Evolutionary conservation across 1,140 invertebrate genomes (phyloP).

Genomic region (Heliconius congener): DNA sequence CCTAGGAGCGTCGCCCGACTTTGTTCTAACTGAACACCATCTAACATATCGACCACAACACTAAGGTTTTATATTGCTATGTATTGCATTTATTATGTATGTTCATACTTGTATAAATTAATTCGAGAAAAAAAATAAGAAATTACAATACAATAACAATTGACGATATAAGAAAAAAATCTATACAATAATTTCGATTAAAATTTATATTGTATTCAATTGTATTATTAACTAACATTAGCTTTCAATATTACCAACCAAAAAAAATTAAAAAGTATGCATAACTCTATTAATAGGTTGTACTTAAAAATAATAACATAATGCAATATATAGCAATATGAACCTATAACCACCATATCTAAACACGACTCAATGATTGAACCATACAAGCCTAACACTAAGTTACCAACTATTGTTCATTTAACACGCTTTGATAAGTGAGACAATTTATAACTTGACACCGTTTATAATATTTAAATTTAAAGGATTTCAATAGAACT

Average conservation of each 20-base stretch:
- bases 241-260: too few species aligned
- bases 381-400: slow-evolving; percentile 26
- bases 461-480: too few species aligned
- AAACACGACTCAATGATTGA: slow-evolving; percentile 23
- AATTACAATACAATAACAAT: too few species aligned
- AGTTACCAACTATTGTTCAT: slow-evolving; percentile 31
- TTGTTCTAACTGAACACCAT: slow-evolving; percentile 54
- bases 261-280: too few species aligned
- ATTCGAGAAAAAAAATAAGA: not conserved
- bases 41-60: slow-evolving; percentile 36
- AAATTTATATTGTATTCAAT: not conserved
- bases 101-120: not conserved
- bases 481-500: too few species aligned
- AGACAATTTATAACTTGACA: slow-evolving; percentile 24
- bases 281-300: too few species aligned
- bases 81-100: not conserved
- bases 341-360: slow-evolving; percentile 27
- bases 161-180: not conserved
- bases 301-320: not conserved
- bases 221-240: not conserved
- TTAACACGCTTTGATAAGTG: slow-evolving; percentile 29
- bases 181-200: not conserved
- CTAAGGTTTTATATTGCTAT: not conserved
- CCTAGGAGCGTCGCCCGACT: slow-evolving; percentile 59
- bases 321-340: not conserved